Base-by-base conservation (phyloP, 53 echinoderm and acorn worm genomes). In the Mesocentrotus franciscanus region DNA sequence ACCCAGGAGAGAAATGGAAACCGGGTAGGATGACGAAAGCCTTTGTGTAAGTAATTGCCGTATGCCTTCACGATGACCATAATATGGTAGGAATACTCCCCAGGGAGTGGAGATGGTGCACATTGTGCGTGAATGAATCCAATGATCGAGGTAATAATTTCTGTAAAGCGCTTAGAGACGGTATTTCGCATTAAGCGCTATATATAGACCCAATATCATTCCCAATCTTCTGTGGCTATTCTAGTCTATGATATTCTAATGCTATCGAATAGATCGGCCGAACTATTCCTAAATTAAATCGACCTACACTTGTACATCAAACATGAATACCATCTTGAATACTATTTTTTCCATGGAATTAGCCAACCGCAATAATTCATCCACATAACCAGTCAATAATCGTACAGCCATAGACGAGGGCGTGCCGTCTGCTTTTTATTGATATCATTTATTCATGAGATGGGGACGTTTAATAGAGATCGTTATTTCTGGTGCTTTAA, bases 381-480 rank as follows among this genome's bases (percentile, higher is more conserved):
- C 56, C n/a, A n/a, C 29, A 84, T 42, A 7, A 57, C n/a, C 58
- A 56, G 13, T 57, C 26, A 12, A 87, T 57, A 27, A 57, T 57
- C 56, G 12, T 1, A n/a, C 3, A 56, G 58, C 12, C n/a, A 34
- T 87, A 87, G 58, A 87, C 2, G 58, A 11, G n/a, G 27, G 87
- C 27, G 57, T n/a, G 1, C 56, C 10, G 57, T 29, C 36, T 81
- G 81, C 20, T 39, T 39, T 79, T 42, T 81, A 87, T 10, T 87
- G 87, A 87, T 87, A 87, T 87, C 14, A 87, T 87, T 87, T 87
- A 87, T 87, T 87, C 87, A 87, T 58, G 29, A 87, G 87, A 27
- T 58, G 58, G 81, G 8, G 58, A 75, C 58, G 57, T 27, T 87
- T 58, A 0, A 24, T 36, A 57, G n/a, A 27, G 87, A 57, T 87